Evolutionary conservation across 2,797 vertebrate genomes (phyloP).

Genomic region (Hydrophis major): DNA sequence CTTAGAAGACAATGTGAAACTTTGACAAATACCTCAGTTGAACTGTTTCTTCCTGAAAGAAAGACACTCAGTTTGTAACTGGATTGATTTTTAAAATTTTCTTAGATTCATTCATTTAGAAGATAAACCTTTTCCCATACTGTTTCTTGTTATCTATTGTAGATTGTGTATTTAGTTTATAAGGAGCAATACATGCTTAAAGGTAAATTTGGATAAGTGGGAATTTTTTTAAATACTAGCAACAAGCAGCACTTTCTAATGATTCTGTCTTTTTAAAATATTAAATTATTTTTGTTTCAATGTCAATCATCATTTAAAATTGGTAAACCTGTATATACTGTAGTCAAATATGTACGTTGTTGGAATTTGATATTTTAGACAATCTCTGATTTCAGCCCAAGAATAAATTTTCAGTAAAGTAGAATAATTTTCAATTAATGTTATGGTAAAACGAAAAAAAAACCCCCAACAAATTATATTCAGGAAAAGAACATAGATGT

Average conservation of each 20-base stretch:
- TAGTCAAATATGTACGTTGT: neutral
- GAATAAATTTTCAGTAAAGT: conserved; percentile 1
- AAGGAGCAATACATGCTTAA: neutral
- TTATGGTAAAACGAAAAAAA: neutral
- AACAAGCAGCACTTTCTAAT: neutral
- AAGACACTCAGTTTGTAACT: conserved; percentile 38
- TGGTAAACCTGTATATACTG: neutral
- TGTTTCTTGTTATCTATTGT: conserved; percentile 17
- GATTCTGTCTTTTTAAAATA: neutral
- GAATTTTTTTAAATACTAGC: neutral
- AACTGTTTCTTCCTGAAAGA: neutral
- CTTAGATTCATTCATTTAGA: conserved; percentile 5
- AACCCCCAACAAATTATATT: neutral
- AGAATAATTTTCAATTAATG: neutral
- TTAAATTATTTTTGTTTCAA: neutral
- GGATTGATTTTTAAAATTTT: conserved; percentile 30
- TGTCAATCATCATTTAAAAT: neutral
- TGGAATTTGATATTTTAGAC: neutral
- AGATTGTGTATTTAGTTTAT: neutral
- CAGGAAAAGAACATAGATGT: neutral
- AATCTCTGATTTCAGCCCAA: neutral
- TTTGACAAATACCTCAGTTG: conserved; percentile 61
- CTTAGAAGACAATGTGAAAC: conserved; percentile 86
- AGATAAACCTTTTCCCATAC: neutral
- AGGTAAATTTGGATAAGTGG: conserved; percentile 23